Evolutionary conservation across 2,888 invertebrate genomes (phyloP), one percentile per base, ranked within the genome.

Genomic region (Unio pictorum): DNA sequence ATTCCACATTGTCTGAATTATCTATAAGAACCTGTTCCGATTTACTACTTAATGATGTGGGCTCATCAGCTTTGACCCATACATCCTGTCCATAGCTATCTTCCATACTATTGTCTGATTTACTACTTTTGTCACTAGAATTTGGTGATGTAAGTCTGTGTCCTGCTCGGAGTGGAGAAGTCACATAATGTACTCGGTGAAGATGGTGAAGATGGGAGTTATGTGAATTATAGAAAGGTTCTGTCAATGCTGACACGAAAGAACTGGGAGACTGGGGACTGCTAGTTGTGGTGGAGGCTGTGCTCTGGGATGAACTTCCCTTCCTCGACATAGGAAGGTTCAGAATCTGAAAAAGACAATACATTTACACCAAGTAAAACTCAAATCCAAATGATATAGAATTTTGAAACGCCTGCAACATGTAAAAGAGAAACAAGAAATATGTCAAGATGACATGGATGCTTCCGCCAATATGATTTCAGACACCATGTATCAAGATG

Each of bases 261-360:
- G 83, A 83, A 59, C 81, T 78, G 30, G 88, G 85, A 55, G 87
- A 86, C 72, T 83, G 83, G 62, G 86, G 87, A 55, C 83, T 88
- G 74, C 86, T 87, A 28, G 87, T 88, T 30, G 87, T 88, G 66
- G 88, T 88, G 23, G 89, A 89, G 34, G 88, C 91, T 71, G 91
- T 88, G 68, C 85, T 87, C 55, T 86, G 85, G 7, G 88, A 88
- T 23, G 85, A 85, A 69, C 86, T 86, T 73, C 84, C 88, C 55
- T 95, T 87, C 94, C 93, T 76, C 93, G 94, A 94, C 87, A 94
- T 93, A 73, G 95, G 95, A 86, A 97, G 93, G 91, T 97, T 95
- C 86, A 97, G 92, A 82, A 96, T 95, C 96, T 96, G 91, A 1
- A 90, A 91, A 80, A 54, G 45, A 45, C 45, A 59, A 59, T 15